Conservation (phyloP, 2,113 vertebrate genomes). For the Phocoena phocoena region DNA sequence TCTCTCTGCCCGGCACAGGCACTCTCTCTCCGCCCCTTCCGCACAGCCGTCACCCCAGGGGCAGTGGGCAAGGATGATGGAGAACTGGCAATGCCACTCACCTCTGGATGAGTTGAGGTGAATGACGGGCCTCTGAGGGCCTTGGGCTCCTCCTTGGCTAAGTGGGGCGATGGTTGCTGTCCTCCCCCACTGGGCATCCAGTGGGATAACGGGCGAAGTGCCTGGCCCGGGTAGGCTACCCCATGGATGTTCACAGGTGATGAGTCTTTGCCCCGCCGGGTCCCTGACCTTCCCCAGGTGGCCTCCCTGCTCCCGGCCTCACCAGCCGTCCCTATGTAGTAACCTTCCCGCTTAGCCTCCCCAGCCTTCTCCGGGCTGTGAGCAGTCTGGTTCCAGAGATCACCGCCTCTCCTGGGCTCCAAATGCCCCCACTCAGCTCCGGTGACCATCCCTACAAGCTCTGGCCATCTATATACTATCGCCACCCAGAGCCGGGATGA, state of each 20-base stretch:
- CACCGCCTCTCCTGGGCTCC: background rate
- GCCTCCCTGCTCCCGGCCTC: background rate
- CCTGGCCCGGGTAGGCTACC: background rate
- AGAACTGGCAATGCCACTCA: background rate
- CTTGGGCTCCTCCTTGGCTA: background rate
- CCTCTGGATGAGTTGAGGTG: background rate
- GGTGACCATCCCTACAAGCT: background rate
- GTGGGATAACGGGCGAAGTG: background rate
- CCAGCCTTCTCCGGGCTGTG: background rate
- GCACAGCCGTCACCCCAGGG: background rate
- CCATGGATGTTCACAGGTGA: rapidly evolving
- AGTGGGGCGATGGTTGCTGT: background rate
- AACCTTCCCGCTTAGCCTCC: background rate
- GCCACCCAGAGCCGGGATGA: rapidly evolving
- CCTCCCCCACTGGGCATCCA: background rate
- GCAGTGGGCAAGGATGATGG: background rate
- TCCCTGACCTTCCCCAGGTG: background rate
- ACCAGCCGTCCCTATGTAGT: rapidly evolving
- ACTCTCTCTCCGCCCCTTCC: background rate
- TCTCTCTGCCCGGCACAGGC: background rate
- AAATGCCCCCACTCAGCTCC: too few relatives aligned
- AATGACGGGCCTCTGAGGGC: background rate
- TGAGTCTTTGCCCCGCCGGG: background rate
- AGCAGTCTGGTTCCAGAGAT: background rate
- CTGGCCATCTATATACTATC: background rate